Base-by-base conservation (phyloP, 2,888 invertebrate genomes). In the Acrocera orbiculus region DNA sequence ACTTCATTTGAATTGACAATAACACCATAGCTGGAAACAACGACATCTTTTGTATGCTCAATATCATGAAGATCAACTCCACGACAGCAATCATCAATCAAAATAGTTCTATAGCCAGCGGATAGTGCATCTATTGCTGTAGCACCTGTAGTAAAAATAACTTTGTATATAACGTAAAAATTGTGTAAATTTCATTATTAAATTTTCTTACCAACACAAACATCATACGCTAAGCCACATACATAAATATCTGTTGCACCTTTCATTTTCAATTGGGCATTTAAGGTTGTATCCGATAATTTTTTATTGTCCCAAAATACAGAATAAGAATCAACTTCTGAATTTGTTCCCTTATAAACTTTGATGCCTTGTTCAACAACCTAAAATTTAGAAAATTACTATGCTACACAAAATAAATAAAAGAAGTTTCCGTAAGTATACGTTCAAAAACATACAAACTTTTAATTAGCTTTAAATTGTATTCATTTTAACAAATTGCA, bases 271-370 rank as follows among this genome's bases (percentile, higher is more conserved):
- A 95, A 67, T 53, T 87, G 80, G 7, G 74, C 70, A 51, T 78
- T 76, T 27, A 95, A 66, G 9, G 78, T 76, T 5, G 93, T 93
- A 54, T 87, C 78, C 2, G 81, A 78, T 39, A 83, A 63, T 59
- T 86, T 87, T 62, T 85, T 83, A 63, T 96, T 96, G 63, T 96
- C 95, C 85, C 89, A 92, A 67, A 96, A 96, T 28, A 92, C 95
- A 0, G 93, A 93, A 61, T 96, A 96, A 2, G 92, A 90, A 61
- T 96, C 96, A 36, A 95, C 83, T 45, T 90, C 86, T 0, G 93
- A 80, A 61, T 90, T 83, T 2, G 82, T 86, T 25, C 95, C 95
- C 56, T 89, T 89, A 62, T 83, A 82, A 32, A 89, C 75, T 54
- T 82, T 80, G 30, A 81, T 69, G 4, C 78, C 76, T 36, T 72